Conservation (phyloP, 2,113 vertebrate species). For the Ictidomys tridecemlineatus region DNA sequence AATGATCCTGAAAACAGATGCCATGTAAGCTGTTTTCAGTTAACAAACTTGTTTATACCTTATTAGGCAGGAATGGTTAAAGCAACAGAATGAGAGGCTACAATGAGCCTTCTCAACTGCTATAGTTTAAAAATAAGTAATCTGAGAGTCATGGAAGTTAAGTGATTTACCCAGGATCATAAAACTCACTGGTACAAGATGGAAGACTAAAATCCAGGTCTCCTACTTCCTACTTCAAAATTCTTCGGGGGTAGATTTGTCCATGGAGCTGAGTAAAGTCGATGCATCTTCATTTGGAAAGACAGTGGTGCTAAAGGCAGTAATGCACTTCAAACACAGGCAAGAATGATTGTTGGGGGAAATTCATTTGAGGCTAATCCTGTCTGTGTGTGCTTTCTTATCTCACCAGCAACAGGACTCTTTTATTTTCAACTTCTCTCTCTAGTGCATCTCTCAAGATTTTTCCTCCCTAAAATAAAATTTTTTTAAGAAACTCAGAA, state of each 20-base stretch:
- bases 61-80: neutral
- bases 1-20: neutral
- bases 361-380: neutral
- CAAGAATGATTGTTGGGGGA: neutral
- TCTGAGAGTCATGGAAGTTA: neutral
- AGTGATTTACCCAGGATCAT: neutral
- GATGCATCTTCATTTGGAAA: neutral
- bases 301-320: neutral
- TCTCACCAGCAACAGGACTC: neutral
- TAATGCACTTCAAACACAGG: neutral
- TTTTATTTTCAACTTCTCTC: neutral
- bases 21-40: neutral
- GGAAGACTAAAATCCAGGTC: neutral
- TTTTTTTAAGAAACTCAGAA: neutral
- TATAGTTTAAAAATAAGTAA: constrained; percentile 23
- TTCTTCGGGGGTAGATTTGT: neutral
- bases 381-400: neutral
- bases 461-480: neutral
- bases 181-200: neutral
- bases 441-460: neutral
- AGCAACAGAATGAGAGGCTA: neutral
- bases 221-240: neutral
- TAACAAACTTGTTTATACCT: neutral
- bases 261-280: neutral
- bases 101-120: neutral